A percentile compares a stretch with the other conserved stretches of the same genome.
Conservation (phyloP, 2,888 invertebrate genomes). For the Drosophila anomelani region DNA sequence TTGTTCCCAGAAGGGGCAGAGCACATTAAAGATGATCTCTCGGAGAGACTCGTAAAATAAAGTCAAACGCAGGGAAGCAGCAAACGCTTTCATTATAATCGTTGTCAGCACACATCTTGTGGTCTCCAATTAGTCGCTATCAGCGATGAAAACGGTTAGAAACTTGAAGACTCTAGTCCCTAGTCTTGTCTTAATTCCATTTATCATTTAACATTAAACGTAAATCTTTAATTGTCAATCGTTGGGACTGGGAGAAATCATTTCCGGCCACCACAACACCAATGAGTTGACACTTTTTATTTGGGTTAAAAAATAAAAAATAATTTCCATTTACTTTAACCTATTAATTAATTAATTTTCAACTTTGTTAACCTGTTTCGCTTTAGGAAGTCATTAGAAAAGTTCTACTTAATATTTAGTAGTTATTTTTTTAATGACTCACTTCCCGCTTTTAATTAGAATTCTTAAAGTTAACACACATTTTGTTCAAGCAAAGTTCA, state of each 20-base stretch:
- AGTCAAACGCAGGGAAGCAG: slow-evolving; percentile 1
- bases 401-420: not conserved
- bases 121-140: slow-evolving; percentile 36
- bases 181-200: not conserved
- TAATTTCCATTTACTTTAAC: not conserved
- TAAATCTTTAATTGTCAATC: slow-evolving; percentile 1
- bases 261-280: slow-evolving; percentile 6
- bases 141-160: slow-evolving; percentile 48
- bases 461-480: not conserved
- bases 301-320: not conserved
- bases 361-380: too few relatives aligned
- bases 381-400: slow-evolving; percentile 8
- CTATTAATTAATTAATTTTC: too few relatives aligned
- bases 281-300: slow-evolving; percentile 29
- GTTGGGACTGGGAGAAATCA: slow-evolving; percentile 1
- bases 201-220: slow-evolving; percentile 9
- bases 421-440: not conserved
- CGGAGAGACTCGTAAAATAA: slow-evolving; percentile 8
- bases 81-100: slow-evolving; percentile 36
- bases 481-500: slow-evolving; percentile 1
- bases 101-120: slow-evolving; percentile 16
- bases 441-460: not conserved
- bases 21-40: slow-evolving; percentile 30
- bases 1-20: not conserved
- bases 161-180: slow-evolving; percentile 23